Base-by-base conservation (phyloP, 2,888 invertebrate genomes). In the Trichogramma dendrolimi region DNA sequence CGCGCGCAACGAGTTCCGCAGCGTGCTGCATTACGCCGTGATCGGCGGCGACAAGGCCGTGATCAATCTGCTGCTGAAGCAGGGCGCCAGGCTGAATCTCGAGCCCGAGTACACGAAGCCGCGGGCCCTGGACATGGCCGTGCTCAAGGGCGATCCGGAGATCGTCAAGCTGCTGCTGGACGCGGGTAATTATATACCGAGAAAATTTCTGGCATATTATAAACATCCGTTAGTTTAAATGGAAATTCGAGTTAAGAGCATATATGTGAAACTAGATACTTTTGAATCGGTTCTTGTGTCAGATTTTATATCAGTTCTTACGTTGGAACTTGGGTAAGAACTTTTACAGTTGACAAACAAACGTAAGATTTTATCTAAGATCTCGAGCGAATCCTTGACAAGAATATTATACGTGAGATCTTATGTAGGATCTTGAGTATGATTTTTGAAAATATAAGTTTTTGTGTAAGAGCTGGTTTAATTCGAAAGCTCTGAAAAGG, bases 11-110 rank as follows among this genome's bases (percentile, higher is more conserved):
- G 94, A 94, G 73, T 91, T 87, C 75, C 83, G 94, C 62, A 92
- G 93, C 3, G 92, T 94, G 4, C 82, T 96, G 73, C 94, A 95
- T 75, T 94, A 92, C 76, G 94, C 92, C 4, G 90, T 94, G 0
- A 83, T 92, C 53, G 88, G 90, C 61, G 94, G 91, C 72, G 83
- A 84, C 65, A 75, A 80, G 7, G 84, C 85, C 5, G 86, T 89
- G n/a, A 90, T 93, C 1, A 87, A 89, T 71, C 81, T 93, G 54
- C 79, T 96, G 60, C 83, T 94, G 54, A 89, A 91, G 74, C 90
- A 92, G 76, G 94, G 94, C 0, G 93, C 93, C 0, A 82, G 83
- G 41, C 83, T 92, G 4, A 86, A 87, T 62, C 76, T 87, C 46
- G 86, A 85, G 61, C 72, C 80, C 0, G 83, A 84, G 41, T 86